A percentile compares a stretch with the other conserved stretches of the same genome.
Evolutionary conservation across 2,888 invertebrate species (phyloP).

Genomic region (Meteorus cinctellus): DNA sequence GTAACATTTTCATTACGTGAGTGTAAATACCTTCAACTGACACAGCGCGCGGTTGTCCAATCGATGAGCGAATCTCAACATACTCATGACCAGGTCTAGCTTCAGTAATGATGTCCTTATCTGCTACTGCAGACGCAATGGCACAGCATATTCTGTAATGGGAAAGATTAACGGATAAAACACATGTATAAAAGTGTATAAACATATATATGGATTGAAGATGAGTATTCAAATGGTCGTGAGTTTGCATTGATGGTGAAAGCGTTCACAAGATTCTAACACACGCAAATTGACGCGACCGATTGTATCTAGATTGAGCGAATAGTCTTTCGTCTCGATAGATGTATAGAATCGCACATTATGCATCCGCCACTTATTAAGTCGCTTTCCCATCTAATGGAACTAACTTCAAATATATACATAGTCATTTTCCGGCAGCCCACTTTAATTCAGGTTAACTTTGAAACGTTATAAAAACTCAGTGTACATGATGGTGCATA

Average conservation of each 20-base stretch:
- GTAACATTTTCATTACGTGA: neutral
- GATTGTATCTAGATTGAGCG: neutral
- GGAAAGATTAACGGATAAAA: conserved; percentile 51
- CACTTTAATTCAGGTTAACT: neutral
- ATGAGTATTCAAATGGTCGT: conserved; percentile 26
- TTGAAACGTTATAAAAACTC: neutral
- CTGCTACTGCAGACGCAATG: conserved; percentile 73
- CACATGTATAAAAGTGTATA: neutral
- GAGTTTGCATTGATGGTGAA: neutral
- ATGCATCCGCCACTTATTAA: neutral
- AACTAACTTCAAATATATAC: conserved; percentile 10
- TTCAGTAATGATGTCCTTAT: conserved; percentile 79
- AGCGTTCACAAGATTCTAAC: neutral
- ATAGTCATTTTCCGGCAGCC: conserved; percentile 14
- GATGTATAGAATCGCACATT: neutral
- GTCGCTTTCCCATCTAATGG: conserved; percentile 19
- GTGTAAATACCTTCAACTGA: conserved; percentile 57
- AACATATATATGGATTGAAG: neutral
- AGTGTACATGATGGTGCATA: conserved; percentile 56
- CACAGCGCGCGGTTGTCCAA: conserved; percentile 51
- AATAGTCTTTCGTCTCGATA: neutral
- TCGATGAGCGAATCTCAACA: conserved; percentile 77
- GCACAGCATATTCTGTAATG: conserved; percentile 76
- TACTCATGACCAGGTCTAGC: conserved; percentile 81
- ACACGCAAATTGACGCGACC: neutral